A percentile compares a stretch with the other conserved stretches of the same genome.
phyloP scores from a whole-genome alignment of 2,797 vertebrate genomes.

The Ficedula albicollis region DNA sequence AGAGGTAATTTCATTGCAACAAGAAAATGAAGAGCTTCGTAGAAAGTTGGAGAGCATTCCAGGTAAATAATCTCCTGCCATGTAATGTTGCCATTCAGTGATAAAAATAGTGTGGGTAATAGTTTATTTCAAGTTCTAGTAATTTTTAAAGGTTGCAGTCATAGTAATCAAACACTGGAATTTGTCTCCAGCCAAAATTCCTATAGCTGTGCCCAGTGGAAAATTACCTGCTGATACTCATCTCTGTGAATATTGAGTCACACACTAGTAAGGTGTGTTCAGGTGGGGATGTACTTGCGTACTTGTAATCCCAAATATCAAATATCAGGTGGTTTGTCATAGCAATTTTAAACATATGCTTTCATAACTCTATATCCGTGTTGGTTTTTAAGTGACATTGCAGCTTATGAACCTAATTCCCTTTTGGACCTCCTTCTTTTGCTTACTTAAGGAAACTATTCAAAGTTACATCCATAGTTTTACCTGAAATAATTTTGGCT shows the following conservation, averaged over 20 bases:
- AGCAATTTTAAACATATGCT: not conserved
- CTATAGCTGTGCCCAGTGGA: not conserved
- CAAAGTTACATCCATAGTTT: not conserved
- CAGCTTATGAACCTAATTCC: not conserved
- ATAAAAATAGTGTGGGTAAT: not conserved
- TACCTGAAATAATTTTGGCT: not conserved
- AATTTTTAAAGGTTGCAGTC: not conserved
- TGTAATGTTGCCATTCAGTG: not conserved
- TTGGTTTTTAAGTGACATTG: not conserved
- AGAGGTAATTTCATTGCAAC: constrained; percentile 97
- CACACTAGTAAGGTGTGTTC: not conserved
- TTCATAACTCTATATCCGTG: not conserved
- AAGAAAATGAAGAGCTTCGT: constrained; percentile 97
- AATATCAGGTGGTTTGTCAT: not conserved
- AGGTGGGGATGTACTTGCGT: not conserved
- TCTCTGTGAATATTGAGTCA: not conserved
- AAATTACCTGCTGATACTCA: not conserved
- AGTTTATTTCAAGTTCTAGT: not conserved
- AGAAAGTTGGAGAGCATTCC: constrained; percentile 93
- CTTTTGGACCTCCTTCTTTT: not conserved
- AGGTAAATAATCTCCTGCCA: constrained; percentile 77
- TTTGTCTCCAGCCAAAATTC: constrained; percentile 2
- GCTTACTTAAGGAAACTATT: not conserved
- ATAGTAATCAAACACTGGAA: not conserved
- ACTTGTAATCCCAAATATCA: not conserved